These are phyloP conservation scores for Halocaridina rubra DNA, from an alignment of 2,888 invertebrate species.

Conservation along the genomic window DNA sequence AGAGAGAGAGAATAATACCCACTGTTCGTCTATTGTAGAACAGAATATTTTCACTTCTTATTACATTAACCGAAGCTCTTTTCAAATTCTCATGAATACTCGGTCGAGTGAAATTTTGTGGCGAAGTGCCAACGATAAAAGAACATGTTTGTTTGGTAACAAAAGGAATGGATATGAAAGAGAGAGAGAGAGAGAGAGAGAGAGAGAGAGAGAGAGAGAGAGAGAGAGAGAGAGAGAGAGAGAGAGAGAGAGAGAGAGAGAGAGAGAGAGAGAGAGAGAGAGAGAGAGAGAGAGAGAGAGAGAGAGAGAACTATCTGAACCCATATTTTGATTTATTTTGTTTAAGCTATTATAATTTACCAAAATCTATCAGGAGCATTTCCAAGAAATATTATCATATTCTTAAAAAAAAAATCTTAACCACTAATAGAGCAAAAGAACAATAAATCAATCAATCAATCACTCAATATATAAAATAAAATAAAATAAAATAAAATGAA, in stretches of 20 bases:
- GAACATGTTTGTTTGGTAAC: background rate
- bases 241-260: background rate
- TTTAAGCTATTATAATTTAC: no score
- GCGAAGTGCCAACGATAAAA: background rate
- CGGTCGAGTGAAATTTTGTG: background rate
- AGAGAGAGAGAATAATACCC: background rate
- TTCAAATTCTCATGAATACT: background rate
- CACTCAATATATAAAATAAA: no score
- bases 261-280: background rate
- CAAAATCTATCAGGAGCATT: no score
- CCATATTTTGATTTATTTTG: no score
- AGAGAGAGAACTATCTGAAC: background rate
- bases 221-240: background rate
- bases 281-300: background rate
- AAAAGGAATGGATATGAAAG: background rate
- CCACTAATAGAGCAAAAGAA: no score
- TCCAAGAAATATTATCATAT: no score
- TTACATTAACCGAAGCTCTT: background rate
- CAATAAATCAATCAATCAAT: no score
- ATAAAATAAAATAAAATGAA: no score
- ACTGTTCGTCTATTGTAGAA: background rate
- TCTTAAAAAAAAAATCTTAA: no score
- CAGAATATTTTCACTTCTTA: background rate
- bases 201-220: slow-evolving; percentile 2
- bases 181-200: background rate